Conservation (phyloP, 2,113 vertebrate species). For the Nesoenas mayeri region DNA sequence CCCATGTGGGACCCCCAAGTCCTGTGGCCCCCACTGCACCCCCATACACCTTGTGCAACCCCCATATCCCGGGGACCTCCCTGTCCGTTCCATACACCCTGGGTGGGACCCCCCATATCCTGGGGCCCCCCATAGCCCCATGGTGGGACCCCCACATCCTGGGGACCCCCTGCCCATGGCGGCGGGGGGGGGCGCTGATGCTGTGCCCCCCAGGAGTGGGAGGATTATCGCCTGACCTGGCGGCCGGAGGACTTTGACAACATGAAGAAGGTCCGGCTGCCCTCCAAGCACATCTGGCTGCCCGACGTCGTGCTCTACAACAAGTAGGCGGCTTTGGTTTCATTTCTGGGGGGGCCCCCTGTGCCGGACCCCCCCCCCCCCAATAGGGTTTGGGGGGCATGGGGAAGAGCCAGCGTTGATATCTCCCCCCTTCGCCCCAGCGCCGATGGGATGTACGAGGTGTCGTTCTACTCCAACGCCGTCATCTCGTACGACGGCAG, state of each 20-base stretch:
- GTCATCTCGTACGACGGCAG: constrained; percentile 94
- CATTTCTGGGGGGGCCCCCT: fast-evolving
- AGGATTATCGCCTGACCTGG: constrained; percentile 96
- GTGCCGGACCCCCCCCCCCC: background rate
- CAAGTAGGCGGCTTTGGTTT: constrained; percentile 82
- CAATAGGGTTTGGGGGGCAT: too few species aligned
- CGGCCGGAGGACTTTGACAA: constrained; percentile 93
- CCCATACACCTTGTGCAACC: too few species aligned
- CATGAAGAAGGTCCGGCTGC: constrained; percentile 95
- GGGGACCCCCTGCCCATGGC: too few species aligned
- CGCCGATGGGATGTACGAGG: constrained; percentile 95
- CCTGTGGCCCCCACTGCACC: too few species aligned
- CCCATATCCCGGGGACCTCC: too few species aligned
- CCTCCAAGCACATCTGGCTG: constrained; percentile 98
- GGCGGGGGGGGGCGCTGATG: too few species aligned
- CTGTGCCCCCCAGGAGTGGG: constrained; percentile 70
- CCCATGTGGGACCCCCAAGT: too few species aligned
- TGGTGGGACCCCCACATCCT: too few species aligned
- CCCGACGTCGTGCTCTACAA: constrained; percentile 98
- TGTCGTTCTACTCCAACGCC: constrained; percentile 97
- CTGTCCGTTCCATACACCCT: too few species aligned
- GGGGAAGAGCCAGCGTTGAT: background rate
- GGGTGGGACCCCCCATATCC: too few species aligned
- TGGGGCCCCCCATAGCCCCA: too few species aligned
- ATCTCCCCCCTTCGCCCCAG: constrained; percentile 51